Evolutionary conservation across 1,140 invertebrate species (phyloP).

Genomic region (Drosophila eugracilis): DNA sequence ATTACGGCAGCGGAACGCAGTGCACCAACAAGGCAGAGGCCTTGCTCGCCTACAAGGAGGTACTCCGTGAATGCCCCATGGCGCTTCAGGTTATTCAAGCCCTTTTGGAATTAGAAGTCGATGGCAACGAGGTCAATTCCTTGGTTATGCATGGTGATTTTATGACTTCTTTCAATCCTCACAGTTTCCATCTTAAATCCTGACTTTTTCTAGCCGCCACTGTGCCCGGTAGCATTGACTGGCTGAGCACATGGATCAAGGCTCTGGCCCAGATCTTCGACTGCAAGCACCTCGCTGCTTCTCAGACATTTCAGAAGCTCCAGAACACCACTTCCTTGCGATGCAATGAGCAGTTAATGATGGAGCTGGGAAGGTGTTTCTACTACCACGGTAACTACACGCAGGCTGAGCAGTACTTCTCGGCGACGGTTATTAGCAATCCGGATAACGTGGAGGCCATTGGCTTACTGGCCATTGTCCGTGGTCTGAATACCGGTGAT

Average conservation of each 20-base stretch:
- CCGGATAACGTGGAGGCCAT: conserved; percentile 86
- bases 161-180: neutral
- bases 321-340: conserved; percentile 87
- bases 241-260: conserved; percentile 90
- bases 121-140: conserved; percentile 89
- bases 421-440: conserved; percentile 86
- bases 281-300: conserved; percentile 88
- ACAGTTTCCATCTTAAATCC: neutral
- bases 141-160: conserved; percentile 88
- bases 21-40: conserved; percentile 89
- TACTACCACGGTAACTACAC: conserved; percentile 87
- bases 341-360: conserved; percentile 88
- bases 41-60: conserved; percentile 90
- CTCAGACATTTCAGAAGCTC: conserved; percentile 87
- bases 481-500: conserved; percentile 64
- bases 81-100: conserved; percentile 90
- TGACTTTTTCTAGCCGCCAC: conserved; percentile 58
- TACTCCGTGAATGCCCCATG: conserved; percentile 90
- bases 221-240: conserved; percentile 85
- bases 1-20: conserved; percentile 86
- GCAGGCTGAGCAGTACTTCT: conserved; percentile 85
- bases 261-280: conserved; percentile 88
- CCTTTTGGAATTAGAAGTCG: conserved; percentile 89
- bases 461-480: conserved; percentile 85
- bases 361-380: conserved; percentile 88